Percentiles rank a stretch among this genome's conserved stretches.
These are phyloP conservation scores for Columba janthina DNA, from an alignment of 2,113 vertebrate species.

Conservation along the genomic window DNA sequence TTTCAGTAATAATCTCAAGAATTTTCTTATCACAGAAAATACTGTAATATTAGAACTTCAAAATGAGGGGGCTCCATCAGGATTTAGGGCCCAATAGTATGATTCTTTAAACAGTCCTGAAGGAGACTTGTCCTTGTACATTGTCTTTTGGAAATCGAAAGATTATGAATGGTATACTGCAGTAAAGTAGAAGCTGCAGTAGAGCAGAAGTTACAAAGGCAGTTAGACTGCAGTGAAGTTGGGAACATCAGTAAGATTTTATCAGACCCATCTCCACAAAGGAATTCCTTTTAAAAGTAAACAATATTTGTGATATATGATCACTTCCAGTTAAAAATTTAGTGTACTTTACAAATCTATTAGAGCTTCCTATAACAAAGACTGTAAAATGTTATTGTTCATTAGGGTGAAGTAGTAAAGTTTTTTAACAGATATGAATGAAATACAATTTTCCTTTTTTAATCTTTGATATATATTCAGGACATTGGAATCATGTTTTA, in stretches of 20 bases:
- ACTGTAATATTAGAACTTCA: background rate
- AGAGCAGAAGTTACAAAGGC: background rate
- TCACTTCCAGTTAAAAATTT: background rate
- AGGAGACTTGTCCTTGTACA: background rate
- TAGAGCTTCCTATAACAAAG: background rate
- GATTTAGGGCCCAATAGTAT: background rate
- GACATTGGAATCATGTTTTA: background rate
- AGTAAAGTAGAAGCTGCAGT: background rate
- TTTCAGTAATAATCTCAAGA: background rate
- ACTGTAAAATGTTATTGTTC: constrained; percentile 24
- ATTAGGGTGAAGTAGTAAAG: background rate
- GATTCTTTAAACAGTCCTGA: background rate
- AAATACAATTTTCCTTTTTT: background rate
- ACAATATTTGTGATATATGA: constrained; percentile 22
- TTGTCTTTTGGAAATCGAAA: background rate
- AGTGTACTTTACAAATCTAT: background rate
- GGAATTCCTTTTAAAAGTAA: background rate
- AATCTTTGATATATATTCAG: background rate
- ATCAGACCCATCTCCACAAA: background rate
- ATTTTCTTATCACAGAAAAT: background rate
- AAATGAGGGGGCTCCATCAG: background rate
- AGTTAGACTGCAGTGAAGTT: background rate
- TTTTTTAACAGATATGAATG: background rate
- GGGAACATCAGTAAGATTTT: background rate
- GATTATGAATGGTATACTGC: background rate